Evolutionary conservation across 2,113 vertebrate species (phyloP), one percentile per base, ranked within the genome.

Genomic region (Sinocyclocheilus rhinocerous): DNA sequence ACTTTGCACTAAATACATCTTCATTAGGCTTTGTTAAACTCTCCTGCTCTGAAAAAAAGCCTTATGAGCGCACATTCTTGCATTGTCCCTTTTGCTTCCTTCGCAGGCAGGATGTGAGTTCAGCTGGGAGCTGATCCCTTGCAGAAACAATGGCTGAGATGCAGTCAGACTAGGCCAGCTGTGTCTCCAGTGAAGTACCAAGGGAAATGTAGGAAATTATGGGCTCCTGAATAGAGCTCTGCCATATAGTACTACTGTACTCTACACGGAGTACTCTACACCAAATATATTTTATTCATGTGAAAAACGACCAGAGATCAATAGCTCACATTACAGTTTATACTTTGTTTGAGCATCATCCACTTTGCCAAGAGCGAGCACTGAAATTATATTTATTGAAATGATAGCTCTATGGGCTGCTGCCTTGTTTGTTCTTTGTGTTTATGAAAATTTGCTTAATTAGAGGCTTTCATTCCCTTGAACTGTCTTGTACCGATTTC

Each of bases 21-120:
- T 94, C 93, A 95, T 95, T 93, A 94, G 91, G 89, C 90, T 94
- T 93, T 91, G 92, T 94, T 94, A 92, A 89, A 89, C 73, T 91
- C 91, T 93, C 48, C 48, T 50, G 48, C 12, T 50, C 11, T 50
- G 55, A 39, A 55, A 42, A 7, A 69, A 42, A 29, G 29, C 29
- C 76, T 50, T 69, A 26, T 77, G 26, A 26, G 13, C 10, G 29
- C 88, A 89, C 81, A 89, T 88, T 86, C 76, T 83, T 88, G 81
- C 29, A 67, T 87, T 86, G 87, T 78, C 79, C 82, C 83, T 81
- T 57, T 84, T 75, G 81, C 85, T 88, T 89, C 86, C 84, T 87
- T 55, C 52, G 10, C 57, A 76, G 86, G 81, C 85, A 88, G 89
- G 85, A 89, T 90, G 80, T 76, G 69, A 90, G 84, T 91, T 85